Evolutionary conservation across 2,888 invertebrate species (phyloP), one percentile per base, ranked within the genome.

Genomic region (Drosophila limbata): DNA sequence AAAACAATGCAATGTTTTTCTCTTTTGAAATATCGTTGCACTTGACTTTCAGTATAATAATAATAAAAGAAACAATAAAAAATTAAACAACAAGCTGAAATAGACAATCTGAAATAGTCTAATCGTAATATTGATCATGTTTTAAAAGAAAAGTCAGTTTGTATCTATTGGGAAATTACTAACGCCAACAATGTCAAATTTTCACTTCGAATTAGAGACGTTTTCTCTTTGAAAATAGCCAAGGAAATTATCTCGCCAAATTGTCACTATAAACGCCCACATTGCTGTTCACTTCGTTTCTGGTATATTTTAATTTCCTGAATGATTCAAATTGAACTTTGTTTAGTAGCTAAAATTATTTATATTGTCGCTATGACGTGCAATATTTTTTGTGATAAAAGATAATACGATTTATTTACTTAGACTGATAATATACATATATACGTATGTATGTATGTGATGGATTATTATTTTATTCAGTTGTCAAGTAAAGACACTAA

Each of bases 221-320:
- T 65, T 50, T 65, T 50, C 21, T 33, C 25, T 33, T 31, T 61
- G 39, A 61, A 66, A 66, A 67, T 72, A 72, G 67, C 56, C 8
- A 42, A 57, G 17, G 35, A 19, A 42, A 53, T 35, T 55, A 31
- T 17, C 35, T 37, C 61, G 75, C 60, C 57, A 74, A 73, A 75
- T 65, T 56, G 56, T 70, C 65, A 61, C 64, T 57, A 59, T 53
- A 55, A 55, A 55, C 77, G 71, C 71, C 71, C 77, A 76, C 77
- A 71, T 61, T 53, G 45, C 10, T 28, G 1, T 53, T 48, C 28
- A 45, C 31, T 51, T 35, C 52, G 60, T 56, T 52, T 61, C 40
- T 21, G 37, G 19, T 55, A 53, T 45, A 44, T 39, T 73, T 57
- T 25, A 50, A 69, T 76, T 76, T 79, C 64, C 63, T 57, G 57